Evolutionary conservation across 1,140 invertebrate species (phyloP).

Genomic region (Carposina sasakii): DNA sequence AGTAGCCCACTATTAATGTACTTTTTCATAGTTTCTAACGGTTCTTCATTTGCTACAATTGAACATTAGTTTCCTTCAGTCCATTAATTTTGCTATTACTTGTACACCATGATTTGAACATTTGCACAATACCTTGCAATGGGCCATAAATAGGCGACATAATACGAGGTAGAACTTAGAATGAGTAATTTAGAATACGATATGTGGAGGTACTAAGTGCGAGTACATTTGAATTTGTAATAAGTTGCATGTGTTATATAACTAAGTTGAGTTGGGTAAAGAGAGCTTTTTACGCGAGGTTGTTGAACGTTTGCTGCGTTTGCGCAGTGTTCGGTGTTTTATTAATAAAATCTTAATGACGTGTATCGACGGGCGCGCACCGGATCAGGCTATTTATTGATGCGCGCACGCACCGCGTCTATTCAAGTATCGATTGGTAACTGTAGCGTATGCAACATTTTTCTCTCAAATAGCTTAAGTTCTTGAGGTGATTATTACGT

Average conservation of each 20-base stretch:
- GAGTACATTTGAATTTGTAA: constrained; percentile 10
- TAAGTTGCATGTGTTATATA: constrained; percentile 29
- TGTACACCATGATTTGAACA: too few relatives aligned
- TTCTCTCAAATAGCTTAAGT: too few relatives aligned
- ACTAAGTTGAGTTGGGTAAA: constrained; percentile 32
- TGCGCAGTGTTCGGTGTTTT: constrained; percentile 46
- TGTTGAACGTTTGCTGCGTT: constrained; percentile 49
- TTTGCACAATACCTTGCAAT: too few relatives aligned
- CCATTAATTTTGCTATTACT: too few relatives aligned
- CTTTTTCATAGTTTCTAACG: constrained; percentile 41
- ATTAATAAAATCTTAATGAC: constrained; percentile 61
- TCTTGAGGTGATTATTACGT: too few relatives aligned
- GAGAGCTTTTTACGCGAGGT: constrained; percentile 42
- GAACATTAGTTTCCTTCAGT: too few relatives aligned
- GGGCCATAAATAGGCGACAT: too few relatives aligned
- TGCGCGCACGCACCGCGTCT: constrained; percentile 39
- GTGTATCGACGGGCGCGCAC: constrained; percentile 50
- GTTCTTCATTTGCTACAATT: constrained; percentile 33
- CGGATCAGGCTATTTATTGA: constrained; percentile 57
- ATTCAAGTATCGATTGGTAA: constrained; percentile 32
- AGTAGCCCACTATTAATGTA: constrained; percentile 7
- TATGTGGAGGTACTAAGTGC: too few relatives aligned
- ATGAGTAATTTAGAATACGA: too few relatives aligned
- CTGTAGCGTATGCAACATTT: too few relatives aligned
- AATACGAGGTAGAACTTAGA: too few relatives aligned